These are phyloP conservation scores for Epistrophe eligans DNA, from an alignment of 2,888 invertebrate genomes.

Conservation along the genomic window DNA sequence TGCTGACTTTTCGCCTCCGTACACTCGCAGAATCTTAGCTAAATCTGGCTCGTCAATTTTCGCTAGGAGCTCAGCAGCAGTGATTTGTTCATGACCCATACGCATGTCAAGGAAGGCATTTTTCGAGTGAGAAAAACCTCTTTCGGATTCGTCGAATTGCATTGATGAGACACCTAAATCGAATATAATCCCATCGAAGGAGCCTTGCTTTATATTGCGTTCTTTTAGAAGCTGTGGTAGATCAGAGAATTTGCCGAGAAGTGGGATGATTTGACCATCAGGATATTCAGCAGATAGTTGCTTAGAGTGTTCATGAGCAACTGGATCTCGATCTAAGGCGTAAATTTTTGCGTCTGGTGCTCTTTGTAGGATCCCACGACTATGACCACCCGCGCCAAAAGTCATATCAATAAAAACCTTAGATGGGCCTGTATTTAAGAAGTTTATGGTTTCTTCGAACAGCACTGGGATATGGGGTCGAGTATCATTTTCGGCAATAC, in stretches of 20 bases:
- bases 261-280: constrained; percentile 89
- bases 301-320: constrained; percentile 89
- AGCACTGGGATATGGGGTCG: constrained; percentile 90
- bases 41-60: constrained; percentile 91
- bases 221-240: constrained; percentile 88
- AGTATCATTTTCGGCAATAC: not conserved
- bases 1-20: constrained; percentile 95
- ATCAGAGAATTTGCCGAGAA: constrained; percentile 95
- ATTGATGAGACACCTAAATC: constrained; percentile 98
- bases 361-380: constrained; percentile 88
- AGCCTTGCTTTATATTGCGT: constrained; percentile 86
- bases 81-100: constrained; percentile 92
- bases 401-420: constrained; percentile 96
- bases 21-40: constrained; percentile 92
- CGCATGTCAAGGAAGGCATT: constrained; percentile 97
- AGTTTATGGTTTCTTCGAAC: constrained; percentile 88
- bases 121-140: constrained; percentile 94
- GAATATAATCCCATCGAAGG: constrained; percentile 94
- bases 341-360: constrained; percentile 88
- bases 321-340: constrained; percentile 95
- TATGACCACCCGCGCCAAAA: constrained; percentile 97
- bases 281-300: constrained; percentile 88
- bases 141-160: constrained; percentile 92
- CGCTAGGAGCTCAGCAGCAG: constrained; percentile 94
- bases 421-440: constrained; percentile 87